Percentiles rank a stretch among this genome's conserved stretches.
phyloP scores from a whole-genome alignment of 1,140 invertebrate genomes.

The Megalonaias nervosa region DNA sequence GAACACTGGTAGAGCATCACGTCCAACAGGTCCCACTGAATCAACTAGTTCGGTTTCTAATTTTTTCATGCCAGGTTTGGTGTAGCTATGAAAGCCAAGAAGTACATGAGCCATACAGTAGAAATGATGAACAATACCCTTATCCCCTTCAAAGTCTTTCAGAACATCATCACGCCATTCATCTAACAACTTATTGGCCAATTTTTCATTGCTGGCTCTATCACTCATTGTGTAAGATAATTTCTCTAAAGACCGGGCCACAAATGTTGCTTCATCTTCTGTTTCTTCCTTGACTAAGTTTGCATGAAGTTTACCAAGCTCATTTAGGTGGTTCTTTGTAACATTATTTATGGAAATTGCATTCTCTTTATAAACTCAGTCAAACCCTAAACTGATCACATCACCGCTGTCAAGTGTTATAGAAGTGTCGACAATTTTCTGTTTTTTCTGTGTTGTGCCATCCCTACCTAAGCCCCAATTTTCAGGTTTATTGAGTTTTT shows the following conservation, averaged over 20 bases:
- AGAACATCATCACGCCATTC: slow-evolving; percentile 13
- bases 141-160: not conserved
- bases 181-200: slow-evolving; percentile 6
- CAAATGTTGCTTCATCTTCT: not conserved
- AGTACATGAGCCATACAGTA: slow-evolving; percentile 31
- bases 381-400: slow-evolving; percentile 16
- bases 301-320: not conserved
- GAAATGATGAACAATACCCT: slow-evolving; percentile 15
- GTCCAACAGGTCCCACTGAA: slow-evolving; percentile 4
- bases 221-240: slow-evolving; percentile 18
- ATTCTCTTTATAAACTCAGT: slow-evolving; percentile 2
- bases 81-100: not conserved
- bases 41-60: not conserved
- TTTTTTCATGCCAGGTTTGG: not conserved
- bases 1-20: too few species aligned
- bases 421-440: slow-evolving; percentile 19
- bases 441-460: slow-evolving; percentile 6
- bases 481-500: not conserved
- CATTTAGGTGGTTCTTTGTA: too few species aligned
- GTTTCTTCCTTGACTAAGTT: too few species aligned
- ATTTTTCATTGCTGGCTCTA: slow-evolving; percentile 21
- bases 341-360: slow-evolving; percentile 4
- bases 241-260: slow-evolving; percentile 3
- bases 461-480: slow-evolving; percentile 21
- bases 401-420: slow-evolving; percentile 7